These are phyloP conservation scores for Ia io DNA, from an alignment of 2,113 vertebrate species.

Conservation along the genomic window DNA sequence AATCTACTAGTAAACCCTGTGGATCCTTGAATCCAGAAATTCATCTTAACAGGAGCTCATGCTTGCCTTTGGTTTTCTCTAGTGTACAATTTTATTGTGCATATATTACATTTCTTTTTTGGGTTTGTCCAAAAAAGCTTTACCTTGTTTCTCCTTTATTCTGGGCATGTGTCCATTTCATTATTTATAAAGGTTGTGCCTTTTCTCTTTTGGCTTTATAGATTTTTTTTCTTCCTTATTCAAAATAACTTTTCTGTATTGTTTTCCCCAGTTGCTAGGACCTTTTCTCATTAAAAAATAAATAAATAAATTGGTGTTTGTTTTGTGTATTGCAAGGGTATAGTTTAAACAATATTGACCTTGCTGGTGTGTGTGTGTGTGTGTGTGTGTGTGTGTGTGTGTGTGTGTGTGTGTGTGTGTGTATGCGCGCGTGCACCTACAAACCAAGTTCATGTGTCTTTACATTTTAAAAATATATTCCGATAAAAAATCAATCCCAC, in stretches of 20 bases:
- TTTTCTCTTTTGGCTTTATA: slow-evolving; percentile 30
- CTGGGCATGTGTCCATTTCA: background rate
- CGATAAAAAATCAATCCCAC: slow-evolving; percentile 14
- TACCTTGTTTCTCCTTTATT: slow-evolving; percentile 26
- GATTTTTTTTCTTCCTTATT: slow-evolving; percentile 26
- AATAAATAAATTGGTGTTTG: slow-evolving; percentile 32
- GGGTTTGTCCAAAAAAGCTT: slow-evolving; percentile 58
- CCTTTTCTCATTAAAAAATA: background rate
- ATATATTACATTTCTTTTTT: slow-evolving; percentile 47
- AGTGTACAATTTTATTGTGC: background rate
- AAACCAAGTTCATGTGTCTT: slow-evolving; percentile 28
- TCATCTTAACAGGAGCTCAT: slow-evolving; percentile 57
- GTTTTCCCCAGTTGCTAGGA: background rate
- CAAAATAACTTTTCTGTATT: slow-evolving; percentile 5
- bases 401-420: background rate
- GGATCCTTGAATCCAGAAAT: slow-evolving; percentile 28
- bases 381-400: background rate
- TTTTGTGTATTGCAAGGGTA: slow-evolving; percentile 50
- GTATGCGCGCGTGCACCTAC: background rate
- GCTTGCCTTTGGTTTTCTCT: slow-evolving; percentile 28
- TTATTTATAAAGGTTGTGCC: background rate
- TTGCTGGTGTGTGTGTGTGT: background rate
- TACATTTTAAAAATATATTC: slow-evolving; percentile 37
- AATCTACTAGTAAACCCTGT: background rate
- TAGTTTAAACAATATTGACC: background rate